Conservation (phyloP, 2,888 invertebrate genomes). For the Pomacea canaliculata region DNA sequence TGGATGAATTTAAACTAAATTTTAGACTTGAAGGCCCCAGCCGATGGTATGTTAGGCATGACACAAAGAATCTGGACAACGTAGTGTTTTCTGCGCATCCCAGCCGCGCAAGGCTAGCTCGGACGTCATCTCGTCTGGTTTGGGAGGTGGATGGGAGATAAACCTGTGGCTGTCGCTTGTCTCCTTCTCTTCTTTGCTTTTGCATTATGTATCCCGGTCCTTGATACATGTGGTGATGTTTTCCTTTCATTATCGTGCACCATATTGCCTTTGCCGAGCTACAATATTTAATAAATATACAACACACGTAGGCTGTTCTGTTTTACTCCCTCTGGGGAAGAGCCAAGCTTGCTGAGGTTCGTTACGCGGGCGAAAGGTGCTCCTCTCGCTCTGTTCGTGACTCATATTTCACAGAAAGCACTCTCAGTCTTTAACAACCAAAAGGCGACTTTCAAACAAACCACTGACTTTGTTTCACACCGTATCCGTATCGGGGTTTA, state of each 20-base stretch:
- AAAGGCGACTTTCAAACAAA: background rate
- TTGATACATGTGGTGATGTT: slow-evolving; percentile 10
- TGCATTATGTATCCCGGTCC: background rate
- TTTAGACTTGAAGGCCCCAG: slow-evolving; percentile 66
- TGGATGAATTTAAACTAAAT: slow-evolving; percentile 64
- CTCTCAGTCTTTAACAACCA: background rate
- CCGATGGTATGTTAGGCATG: slow-evolving; percentile 94
- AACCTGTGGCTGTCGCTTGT: slow-evolving; percentile 9
- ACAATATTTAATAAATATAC: slow-evolving; percentile 16
- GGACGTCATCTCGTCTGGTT: slow-evolving; percentile 21
- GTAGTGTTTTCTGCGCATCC: slow-evolving; percentile 73
- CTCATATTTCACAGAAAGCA: slow-evolving; percentile 2
- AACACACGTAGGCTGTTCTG: slow-evolving; percentile 32
- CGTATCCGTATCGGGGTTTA: background rate
- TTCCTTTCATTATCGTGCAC: background rate
- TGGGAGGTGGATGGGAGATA: slow-evolving; percentile 11
- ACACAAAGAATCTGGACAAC: slow-evolving; percentile 97
- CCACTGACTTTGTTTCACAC: background rate
- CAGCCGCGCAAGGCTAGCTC: slow-evolving; percentile 54
- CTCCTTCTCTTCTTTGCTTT: slow-evolving; percentile 2
- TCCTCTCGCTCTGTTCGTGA: background rate
- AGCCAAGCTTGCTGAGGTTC: slow-evolving; percentile 19
- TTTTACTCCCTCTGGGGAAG: slow-evolving; percentile 32
- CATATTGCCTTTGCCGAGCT: background rate
- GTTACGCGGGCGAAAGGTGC: slow-evolving; percentile 5